A percentile compares a stretch with the other conserved stretches of the same genome.
These are phyloP conservation scores for Paedocypris micromegethes DNA, from an alignment of 2,797 vertebrate genomes.

Conservation along the genomic window DNA sequence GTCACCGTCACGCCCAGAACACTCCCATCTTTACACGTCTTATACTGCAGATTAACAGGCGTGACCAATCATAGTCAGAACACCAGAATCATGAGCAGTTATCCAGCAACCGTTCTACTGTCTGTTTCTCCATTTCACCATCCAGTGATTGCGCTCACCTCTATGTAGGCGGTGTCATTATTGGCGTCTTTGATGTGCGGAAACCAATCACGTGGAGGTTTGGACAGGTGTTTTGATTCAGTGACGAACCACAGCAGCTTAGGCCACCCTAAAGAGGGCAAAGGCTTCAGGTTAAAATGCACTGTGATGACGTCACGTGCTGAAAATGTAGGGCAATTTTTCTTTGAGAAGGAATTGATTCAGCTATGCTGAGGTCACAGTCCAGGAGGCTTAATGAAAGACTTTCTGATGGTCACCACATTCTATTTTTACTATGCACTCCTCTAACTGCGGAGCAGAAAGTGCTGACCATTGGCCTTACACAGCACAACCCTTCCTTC, in stretches of 20 bases:
- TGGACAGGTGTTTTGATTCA: conserved; percentile 95
- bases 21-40: conserved; percentile 97
- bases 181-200: conserved; percentile 98
- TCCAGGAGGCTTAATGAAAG: background rate
- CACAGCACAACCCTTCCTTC: conserved; percentile 9
- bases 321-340: too few species aligned
- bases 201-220: conserved; percentile 96
- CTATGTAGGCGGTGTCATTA: conserved; percentile 96
- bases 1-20: conserved; percentile 95
- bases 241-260: conserved; percentile 97
- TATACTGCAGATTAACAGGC: conserved; percentile 76
- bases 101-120: too few species aligned
- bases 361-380: too few species aligned
- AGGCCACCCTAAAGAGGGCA: conserved; percentile 79
- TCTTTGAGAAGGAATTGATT: too few species aligned
- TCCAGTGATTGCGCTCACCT: conserved; percentile 65
- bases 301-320: too few species aligned
- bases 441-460: conserved; percentile 20
- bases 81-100: too few species aligned
- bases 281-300: too few species aligned
- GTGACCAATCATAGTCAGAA: background rate
- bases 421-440: conserved; percentile 42
- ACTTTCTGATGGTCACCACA: conserved; percentile 35
- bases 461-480: conserved; percentile 31
- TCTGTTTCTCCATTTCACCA: conserved; percentile 5